A percentile compares a stretch with the other conserved stretches of the same genome.
These are phyloP conservation scores for Linepithema humile DNA, from an alignment of 1,140 invertebrate genomes.

Conservation along the genomic window DNA sequence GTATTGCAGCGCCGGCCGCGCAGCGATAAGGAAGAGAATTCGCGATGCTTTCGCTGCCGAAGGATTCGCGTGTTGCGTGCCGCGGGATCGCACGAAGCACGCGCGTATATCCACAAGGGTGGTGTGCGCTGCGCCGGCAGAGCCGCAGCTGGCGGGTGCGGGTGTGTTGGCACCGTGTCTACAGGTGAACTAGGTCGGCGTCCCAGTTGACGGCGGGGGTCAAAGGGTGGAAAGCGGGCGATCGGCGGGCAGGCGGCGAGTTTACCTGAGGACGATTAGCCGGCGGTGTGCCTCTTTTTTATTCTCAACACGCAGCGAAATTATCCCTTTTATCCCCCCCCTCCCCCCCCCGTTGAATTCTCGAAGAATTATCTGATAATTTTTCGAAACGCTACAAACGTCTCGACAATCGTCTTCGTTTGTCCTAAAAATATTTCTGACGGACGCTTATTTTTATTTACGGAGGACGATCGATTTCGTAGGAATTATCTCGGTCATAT, in stretches of 20 bases:
- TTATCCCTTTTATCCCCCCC: neutral
- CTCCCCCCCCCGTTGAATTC: too few species aligned
- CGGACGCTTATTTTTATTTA: neutral
- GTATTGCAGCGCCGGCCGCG: neutral
- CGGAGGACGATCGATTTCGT: neutral
- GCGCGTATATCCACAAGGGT: constrained; percentile 31
- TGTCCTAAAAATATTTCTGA: neutral
- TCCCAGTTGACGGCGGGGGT: constrained; percentile 68
- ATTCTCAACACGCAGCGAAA: neutral
- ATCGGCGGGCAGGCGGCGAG: constrained; percentile 55
- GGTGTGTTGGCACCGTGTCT: constrained; percentile 66
- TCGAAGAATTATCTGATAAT: neutral
- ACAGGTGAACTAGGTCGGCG: constrained; percentile 73
- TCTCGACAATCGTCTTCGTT: neutral
- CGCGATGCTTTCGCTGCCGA: constrained; percentile 32
- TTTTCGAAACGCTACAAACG: neutral
- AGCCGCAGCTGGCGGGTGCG: constrained; percentile 46
- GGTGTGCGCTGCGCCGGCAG: constrained; percentile 49
- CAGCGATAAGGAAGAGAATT: constrained; percentile 29
- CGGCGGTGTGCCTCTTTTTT: constrained; percentile 7
- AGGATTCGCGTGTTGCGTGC: constrained; percentile 62
- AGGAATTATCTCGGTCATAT: neutral
- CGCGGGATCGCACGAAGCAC: constrained; percentile 33
- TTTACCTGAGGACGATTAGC: constrained; percentile 66
- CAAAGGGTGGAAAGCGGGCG: constrained; percentile 10